Evolutionary conservation across 2,113 vertebrate genomes (phyloP), one percentile per base, ranked within the genome.

Genomic region (Mormoops blainvillei): DNA sequence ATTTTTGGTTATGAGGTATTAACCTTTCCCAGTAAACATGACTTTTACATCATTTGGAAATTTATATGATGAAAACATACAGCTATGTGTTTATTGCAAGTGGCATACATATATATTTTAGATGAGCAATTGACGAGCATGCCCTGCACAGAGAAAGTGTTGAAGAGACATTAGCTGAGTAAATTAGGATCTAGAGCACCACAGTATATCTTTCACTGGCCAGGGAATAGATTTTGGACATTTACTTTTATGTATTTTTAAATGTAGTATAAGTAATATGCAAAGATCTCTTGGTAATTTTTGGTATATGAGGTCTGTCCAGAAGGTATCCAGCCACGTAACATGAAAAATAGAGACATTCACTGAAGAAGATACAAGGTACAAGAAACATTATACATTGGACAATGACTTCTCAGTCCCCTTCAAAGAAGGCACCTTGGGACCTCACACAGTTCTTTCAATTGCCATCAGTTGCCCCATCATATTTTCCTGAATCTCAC

Each of bases 31-130:
- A 58, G 43, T 5, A 76, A 94, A 88, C 26, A 82, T 38, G 61
- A 87, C 16, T 71, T 90, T 77, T 83, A 81, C 38, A 71, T 93
- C 24, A 84, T 82, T 92, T 95, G 61, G 74, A 96, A 91, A 87
- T 67, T 26, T 43, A 8, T 45, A 48, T 33, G 20, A 48, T 76
- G 15, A 77, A 94, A 90, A 11, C 68, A 58, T 43, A 89, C 12
- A 85, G 19, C 22, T 89, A 52, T 73, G 20, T 0, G 13, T 71
- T 87, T 94, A 90, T 43, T 88, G 15, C 24, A 86, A 93, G 36
- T n/a, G 24, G 14, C 8, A 28, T 61, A 54, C 26, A 24, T 54
- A 43, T 63, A 33, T 41, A 95, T 43, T 95, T 96, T 80, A 74
- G 19, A 81, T 68, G 36, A 94, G 33, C 16, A 28, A 26, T 33